phyloP scores from a whole-genome alignment of 2,113 vertebrate species.

The Amblyopsis rosae region DNA sequence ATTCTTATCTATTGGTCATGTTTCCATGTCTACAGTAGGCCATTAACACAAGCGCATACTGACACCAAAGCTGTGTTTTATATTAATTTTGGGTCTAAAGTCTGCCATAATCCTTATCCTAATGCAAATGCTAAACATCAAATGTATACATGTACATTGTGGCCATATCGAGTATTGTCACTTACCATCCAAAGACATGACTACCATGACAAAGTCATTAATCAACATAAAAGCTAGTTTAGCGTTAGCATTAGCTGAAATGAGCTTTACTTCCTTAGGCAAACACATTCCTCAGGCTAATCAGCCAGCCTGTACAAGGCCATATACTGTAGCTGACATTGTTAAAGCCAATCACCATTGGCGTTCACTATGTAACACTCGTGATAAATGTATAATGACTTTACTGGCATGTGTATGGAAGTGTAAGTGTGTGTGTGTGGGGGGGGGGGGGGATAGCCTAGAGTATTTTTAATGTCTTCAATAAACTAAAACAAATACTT shows the following conservation, averaged over 20 bases:
- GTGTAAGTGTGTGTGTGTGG: slow-evolving; percentile 14
- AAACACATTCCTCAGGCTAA: slow-evolving; percentile 73
- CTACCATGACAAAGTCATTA: slow-evolving; percentile 10
- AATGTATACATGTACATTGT: not conserved
- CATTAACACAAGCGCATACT: not conserved
- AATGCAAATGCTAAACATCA: not conserved
- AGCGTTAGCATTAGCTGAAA: slow-evolving; percentile 46
- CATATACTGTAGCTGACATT: slow-evolving; percentile 44
- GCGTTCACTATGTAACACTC: slow-evolving; percentile 55
- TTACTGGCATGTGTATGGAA: not conserved
- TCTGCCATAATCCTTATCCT: not conserved
- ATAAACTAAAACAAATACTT: not conserved
- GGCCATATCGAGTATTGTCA: not conserved
- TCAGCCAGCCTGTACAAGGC: slow-evolving; percentile 59
- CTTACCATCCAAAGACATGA: slow-evolving; percentile 13
- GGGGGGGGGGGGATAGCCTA: not conserved
- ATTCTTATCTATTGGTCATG: no score
- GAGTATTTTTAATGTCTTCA: not conserved
- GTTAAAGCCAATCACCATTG: slow-evolving; percentile 54
- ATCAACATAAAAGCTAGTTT: slow-evolving; percentile 59
- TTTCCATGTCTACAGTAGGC: not conserved
- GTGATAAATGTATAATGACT: slow-evolving; percentile 35
- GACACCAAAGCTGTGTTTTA: not conserved
- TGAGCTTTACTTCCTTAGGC: slow-evolving; percentile 58
- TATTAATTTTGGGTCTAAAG: slow-evolving; percentile 4